Evolutionary conservation across 2,888 invertebrate genomes (phyloP).

Genomic region (Pheosia tremula): DNA sequence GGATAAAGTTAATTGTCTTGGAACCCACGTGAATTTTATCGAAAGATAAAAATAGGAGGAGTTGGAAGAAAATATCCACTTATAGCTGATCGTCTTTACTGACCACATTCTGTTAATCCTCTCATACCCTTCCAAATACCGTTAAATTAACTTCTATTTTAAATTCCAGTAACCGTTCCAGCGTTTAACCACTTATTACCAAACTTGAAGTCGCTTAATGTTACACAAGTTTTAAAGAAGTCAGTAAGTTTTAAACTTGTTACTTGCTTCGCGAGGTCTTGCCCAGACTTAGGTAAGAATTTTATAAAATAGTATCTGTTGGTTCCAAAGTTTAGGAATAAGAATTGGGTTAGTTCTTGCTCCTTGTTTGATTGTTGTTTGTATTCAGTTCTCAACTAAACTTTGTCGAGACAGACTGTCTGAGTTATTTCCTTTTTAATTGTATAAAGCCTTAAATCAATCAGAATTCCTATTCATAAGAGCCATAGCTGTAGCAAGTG

Average conservation of each 20-base stretch:
- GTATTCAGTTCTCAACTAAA: too few species aligned
- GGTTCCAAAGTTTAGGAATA: neutral
- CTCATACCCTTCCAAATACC: neutral
- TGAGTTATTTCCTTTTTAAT: too few species aligned
- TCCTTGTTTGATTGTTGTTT: neutral
- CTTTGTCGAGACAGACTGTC: too few species aligned
- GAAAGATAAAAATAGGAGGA: too few species aligned
- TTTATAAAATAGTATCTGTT: neutral
- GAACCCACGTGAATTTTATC: too few species aligned
- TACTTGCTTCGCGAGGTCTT: neutral
- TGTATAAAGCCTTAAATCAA: neutral
- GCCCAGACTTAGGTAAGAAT: neutral
- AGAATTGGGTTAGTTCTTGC: neutral
- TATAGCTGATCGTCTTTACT: too few species aligned
- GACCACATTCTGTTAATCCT: too few species aligned
- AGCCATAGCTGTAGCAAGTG: too few species aligned
- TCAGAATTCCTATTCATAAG: neutral
- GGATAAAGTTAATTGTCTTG: too few species aligned
- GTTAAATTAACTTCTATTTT: neutral
- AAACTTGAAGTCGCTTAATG: neutral
- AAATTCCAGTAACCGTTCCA: neutral
- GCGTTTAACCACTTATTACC: constrained; percentile 2
- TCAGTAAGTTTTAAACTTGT: constrained; percentile 2
- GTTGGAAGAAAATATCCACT: too few species aligned
- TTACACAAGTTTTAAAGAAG: constrained; percentile 1